These are phyloP conservation scores for Chionis minor DNA, from an alignment of 2,113 vertebrate species.

Conservation along the genomic window DNA sequence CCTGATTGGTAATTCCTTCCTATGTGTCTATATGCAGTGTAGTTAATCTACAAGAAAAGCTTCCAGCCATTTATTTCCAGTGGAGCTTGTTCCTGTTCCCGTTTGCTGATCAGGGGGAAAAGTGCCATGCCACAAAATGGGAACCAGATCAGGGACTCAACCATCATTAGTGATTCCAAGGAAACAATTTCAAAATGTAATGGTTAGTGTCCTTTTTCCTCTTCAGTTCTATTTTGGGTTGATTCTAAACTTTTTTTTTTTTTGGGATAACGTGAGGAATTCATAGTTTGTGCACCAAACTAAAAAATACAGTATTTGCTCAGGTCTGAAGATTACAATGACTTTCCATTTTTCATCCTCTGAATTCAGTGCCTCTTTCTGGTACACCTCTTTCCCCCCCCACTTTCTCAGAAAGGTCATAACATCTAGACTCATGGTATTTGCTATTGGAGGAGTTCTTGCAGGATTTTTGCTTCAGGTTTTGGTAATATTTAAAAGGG, in stretches of 20 bases:
- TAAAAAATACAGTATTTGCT: background rate
- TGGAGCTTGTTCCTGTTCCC: background rate
- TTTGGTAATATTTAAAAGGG: background rate
- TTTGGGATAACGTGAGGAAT: background rate
- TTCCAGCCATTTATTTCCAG: background rate
- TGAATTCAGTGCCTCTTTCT: background rate
- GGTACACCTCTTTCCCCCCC: background rate
- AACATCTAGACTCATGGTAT: background rate
- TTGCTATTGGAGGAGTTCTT: background rate
- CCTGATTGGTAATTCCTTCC: background rate
- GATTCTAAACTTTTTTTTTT: background rate
- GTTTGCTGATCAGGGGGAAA: background rate
- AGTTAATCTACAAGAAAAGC: background rate
- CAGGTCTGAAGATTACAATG: background rate
- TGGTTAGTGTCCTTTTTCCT: background rate
- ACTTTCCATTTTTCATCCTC: background rate
- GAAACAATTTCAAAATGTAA: background rate
- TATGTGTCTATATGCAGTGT: background rate
- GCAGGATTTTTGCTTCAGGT: background rate
- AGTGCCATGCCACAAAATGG: fast-evolving
- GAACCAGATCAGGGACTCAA: background rate
- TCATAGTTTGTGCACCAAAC: background rate
- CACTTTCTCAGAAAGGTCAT: background rate
- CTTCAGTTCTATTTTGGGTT: background rate
- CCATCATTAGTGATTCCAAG: fast-evolving